phyloP scores from a whole-genome alignment of 2,888 invertebrate genomes.

The Eristalis arbustorum region DNA sequence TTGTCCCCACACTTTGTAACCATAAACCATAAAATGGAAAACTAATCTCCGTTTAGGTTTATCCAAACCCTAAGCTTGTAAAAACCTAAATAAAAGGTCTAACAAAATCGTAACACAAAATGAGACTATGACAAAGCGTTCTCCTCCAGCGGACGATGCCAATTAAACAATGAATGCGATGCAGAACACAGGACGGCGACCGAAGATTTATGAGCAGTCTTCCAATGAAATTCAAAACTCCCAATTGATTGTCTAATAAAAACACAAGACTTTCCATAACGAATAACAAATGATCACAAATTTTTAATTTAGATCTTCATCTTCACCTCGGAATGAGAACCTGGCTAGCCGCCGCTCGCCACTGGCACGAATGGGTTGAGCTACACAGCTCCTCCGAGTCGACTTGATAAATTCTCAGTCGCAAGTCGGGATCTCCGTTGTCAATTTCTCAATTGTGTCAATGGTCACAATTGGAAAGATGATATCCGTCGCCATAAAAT shows the following conservation, averaged over 20 bases:
- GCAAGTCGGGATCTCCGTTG: slow-evolving; percentile 4
- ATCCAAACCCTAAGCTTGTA: not conserved
- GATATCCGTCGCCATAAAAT: slow-evolving; percentile 48
- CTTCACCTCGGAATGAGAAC: not conserved
- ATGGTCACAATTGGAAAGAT: slow-evolving; percentile 64
- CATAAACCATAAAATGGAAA: slow-evolving; percentile 39
- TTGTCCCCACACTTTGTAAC: slow-evolving; percentile 22
- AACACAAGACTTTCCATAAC: slow-evolving; percentile 54
- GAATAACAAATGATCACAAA: slow-evolving; percentile 68
- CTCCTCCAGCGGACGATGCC: not conserved
- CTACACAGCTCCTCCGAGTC: not conserved
- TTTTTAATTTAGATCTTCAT: slow-evolving; percentile 67
- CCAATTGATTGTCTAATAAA: slow-evolving; percentile 62
- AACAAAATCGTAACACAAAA: slow-evolving; percentile 46
- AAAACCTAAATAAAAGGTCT: slow-evolving; percentile 2
- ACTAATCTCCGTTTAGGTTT: slow-evolving; percentile 36
- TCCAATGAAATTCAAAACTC: slow-evolving; percentile 57
- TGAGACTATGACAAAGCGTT: slow-evolving; percentile 39
- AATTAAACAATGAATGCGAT: slow-evolving; percentile 47
- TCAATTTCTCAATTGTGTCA: slow-evolving; percentile 63
- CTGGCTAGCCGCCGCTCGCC: not conserved
- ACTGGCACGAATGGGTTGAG: slow-evolving; percentile 31
- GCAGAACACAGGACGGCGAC: not conserved
- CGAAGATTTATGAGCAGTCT: slow-evolving; percentile 46
- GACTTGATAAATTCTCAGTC: slow-evolving; percentile 56